Percentiles rank a stretch among this genome's conserved stretches.
Evolutionary conservation across 2,113 vertebrate genomes (phyloP).

Genomic region (Rhinolophus ferrumequinum): DNA sequence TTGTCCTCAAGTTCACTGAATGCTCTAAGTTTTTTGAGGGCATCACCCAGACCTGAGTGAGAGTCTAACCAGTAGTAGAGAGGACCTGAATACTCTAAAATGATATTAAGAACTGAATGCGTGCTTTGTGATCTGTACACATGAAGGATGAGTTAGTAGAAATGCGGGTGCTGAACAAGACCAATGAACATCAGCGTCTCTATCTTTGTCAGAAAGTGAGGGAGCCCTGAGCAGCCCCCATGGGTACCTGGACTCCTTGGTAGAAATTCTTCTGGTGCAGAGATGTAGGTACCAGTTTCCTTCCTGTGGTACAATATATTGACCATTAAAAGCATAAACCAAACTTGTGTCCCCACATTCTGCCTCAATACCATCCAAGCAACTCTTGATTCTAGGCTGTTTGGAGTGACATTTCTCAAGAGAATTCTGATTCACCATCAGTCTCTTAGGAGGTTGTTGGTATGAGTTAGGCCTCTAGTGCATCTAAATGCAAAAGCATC

Average conservation of each 20-base stretch:
- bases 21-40: background rate
- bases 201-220: background rate
- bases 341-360: background rate
- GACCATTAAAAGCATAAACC: background rate
- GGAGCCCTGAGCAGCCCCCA: background rate
- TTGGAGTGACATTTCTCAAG: constrained; percentile 32
- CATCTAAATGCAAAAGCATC: constrained; percentile 33
- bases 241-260: background rate
- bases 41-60: background rate
- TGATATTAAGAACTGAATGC: background rate
- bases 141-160: background rate
- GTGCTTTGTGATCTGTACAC: background rate
- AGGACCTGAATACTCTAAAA: background rate
- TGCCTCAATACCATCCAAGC: background rate
- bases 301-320: background rate
- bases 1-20: background rate
- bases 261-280: background rate
- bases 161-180: background rate
- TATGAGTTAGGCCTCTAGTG: background rate
- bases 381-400: background rate
- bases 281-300: background rate
- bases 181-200: background rate
- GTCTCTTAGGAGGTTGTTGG: background rate
- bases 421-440: background rate
- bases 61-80: background rate